Evolutionary conservation across 2,888 invertebrate genomes (phyloP).

Genomic region (Rhyacophila evoluta): DNA sequence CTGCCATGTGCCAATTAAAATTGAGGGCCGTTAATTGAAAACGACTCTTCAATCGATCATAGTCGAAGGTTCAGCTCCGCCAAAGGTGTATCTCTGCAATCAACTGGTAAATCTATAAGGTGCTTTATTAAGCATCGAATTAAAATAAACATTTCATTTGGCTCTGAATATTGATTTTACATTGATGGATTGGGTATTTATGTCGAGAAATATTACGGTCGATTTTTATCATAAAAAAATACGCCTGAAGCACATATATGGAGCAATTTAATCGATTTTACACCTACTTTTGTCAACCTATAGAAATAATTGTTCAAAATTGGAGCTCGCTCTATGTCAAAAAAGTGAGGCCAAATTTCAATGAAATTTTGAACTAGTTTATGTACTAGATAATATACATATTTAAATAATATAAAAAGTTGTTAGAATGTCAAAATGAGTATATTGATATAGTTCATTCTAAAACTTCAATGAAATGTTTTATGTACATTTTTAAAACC

Average conservation of each 20-base stretch:
- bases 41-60: slow-evolving; percentile 35
- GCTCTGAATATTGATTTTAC: slow-evolving; percentile 9
- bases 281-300: background rate
- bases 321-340: background rate
- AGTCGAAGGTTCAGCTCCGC: slow-evolving; percentile 11
- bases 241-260: background rate
- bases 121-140: background rate
- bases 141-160: slow-evolving; percentile 9
- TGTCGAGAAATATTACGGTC: background rate
- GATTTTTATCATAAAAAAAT: slow-evolving; percentile 6
- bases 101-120: background rate
- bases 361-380: no score
- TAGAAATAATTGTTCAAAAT: background rate
- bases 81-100: background rate
- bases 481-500: no score
- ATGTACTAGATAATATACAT: no score
- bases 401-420: no score
- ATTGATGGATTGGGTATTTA: slow-evolving; percentile 3
- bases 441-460: no score
- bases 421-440: no score
- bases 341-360: background rate
- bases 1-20: slow-evolving; percentile 4
- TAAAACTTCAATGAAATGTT: no score
- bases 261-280: background rate
- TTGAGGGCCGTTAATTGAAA: slow-evolving; percentile 22